Conservation (phyloP, 2,888 invertebrate species). For the Tetramorium bicarinatum region DNA sequence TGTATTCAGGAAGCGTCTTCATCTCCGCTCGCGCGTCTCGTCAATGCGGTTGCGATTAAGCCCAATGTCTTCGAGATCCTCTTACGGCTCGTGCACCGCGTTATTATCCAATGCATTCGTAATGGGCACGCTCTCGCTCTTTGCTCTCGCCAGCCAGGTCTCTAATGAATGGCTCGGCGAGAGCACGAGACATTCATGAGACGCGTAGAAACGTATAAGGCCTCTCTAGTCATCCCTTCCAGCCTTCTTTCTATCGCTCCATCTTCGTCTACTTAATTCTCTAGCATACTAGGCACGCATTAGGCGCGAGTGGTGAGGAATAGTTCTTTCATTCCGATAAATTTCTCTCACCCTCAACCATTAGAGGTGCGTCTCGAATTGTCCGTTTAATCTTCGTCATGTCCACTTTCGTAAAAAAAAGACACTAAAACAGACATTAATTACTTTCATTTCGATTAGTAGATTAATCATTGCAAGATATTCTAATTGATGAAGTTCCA, state of each 20-base stretch:
- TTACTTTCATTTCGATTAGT: background rate
- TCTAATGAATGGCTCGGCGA: constrained; percentile 73
- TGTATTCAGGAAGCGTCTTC: constrained; percentile 46
- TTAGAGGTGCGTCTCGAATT: background rate
- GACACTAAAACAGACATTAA: background rate
- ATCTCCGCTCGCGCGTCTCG: constrained; percentile 54
- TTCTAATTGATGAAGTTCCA: background rate
- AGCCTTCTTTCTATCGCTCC: constrained; percentile 5
- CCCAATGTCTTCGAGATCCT: constrained; percentile 58
- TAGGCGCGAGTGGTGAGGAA: constrained; percentile 32
- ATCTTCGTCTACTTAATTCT: constrained; percentile 10
- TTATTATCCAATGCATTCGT: constrained; percentile 82
- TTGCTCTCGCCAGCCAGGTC: constrained; percentile 57
- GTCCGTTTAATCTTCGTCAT: constrained; percentile 2
- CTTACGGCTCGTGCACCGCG: constrained; percentile 73
- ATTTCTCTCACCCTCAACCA: background rate
- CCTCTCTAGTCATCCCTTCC: constrained; percentile 43
- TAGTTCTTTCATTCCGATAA: constrained; percentile 20
- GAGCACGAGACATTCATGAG: constrained; percentile 70
- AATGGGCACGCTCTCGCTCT: constrained; percentile 75
- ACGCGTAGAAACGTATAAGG: constrained; percentile 67
- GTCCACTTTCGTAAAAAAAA: background rate
- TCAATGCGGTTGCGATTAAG: constrained; percentile 45
- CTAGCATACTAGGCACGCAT: constrained; percentile 20
- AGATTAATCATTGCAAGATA: background rate